Evolutionary conservation across 2,113 vertebrate species (phyloP).

Genomic region (Pampusana beccarii): DNA sequence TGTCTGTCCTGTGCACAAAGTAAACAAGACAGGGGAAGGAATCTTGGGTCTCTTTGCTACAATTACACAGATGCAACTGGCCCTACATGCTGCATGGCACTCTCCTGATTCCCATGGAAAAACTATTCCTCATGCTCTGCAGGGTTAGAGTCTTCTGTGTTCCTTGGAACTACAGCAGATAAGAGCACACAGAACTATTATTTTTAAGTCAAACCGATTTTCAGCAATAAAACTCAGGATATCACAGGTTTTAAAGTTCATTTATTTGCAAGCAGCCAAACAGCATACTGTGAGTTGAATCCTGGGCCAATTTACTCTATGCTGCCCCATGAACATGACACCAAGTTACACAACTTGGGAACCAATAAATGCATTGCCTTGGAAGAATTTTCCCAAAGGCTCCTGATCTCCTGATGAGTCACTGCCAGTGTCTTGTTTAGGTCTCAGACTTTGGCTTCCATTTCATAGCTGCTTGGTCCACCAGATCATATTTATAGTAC

Average conservation of each 20-base stretch:
- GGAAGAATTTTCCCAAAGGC: neutral
- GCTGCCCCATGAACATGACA: neutral
- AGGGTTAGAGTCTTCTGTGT: neutral
- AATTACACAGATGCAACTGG: neutral
- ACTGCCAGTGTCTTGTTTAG: neutral
- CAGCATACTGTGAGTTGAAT: neutral
- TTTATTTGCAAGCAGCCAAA: slow-evolving; percentile 26
- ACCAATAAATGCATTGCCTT: neutral
- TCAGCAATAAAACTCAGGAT: slow-evolving; percentile 25
- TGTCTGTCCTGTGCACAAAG: neutral
- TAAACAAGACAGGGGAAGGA: neutral
- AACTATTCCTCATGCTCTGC: neutral
- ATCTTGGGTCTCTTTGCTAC: neutral
- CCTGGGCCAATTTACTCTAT: neutral
- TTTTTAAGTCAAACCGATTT: neutral
- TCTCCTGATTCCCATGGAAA: neutral
- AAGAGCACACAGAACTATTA: neutral
- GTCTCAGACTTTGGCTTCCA: neutral
- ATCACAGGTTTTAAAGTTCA: neutral
- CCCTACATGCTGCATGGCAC: neutral
- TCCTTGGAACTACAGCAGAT: neutral
- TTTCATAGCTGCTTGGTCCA: neutral
- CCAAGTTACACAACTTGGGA: neutral
- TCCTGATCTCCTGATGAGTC: neutral
- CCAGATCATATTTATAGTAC: neutral